A percentile compares a stretch with the other conserved stretches of the same genome.
These are phyloP conservation scores for Festucalex cinctus DNA, from an alignment of 2,113 vertebrate species.

Conservation along the genomic window DNA sequence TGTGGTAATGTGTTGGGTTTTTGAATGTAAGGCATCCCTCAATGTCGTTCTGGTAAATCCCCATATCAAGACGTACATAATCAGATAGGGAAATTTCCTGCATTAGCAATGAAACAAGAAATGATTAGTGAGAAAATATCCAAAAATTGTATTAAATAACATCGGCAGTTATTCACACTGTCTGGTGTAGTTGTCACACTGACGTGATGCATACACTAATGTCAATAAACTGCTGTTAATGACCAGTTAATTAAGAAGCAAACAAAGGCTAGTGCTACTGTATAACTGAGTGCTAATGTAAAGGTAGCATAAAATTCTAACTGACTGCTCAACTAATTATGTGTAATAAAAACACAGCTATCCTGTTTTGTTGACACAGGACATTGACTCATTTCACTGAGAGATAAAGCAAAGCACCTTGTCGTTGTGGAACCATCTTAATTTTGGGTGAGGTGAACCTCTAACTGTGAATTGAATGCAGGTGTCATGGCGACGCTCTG, in stretches of 20 bases:
- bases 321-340: neutral
- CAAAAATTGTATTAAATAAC: neutral
- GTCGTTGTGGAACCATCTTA: constrained; percentile 83
- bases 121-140: neutral
- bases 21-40: constrained; percentile 92
- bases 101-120: neutral
- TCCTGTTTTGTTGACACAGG: neutral
- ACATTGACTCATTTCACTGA: neutral
- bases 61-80: constrained; percentile 82
- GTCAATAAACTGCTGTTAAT: no score
- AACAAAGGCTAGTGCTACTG: neutral
- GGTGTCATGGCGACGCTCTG: constrained; percentile 84
- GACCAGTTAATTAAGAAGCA: neutral
- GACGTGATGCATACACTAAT: neutral
- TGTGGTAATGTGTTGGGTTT: constrained; percentile 94
- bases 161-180: neutral
- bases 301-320: neutral
- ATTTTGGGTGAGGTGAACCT: constrained; percentile 83
- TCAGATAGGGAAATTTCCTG: constrained; percentile 79
- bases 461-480: constrained; percentile 92
- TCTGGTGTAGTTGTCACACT: neutral
- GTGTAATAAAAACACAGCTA: no score
- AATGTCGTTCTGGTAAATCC: constrained; percentile 80
- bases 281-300: neutral
- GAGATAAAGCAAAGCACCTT: constrained; percentile 31